phyloP scores from a whole-genome alignment of 2,888 invertebrate species.

The Chironomus tentans region DNA sequence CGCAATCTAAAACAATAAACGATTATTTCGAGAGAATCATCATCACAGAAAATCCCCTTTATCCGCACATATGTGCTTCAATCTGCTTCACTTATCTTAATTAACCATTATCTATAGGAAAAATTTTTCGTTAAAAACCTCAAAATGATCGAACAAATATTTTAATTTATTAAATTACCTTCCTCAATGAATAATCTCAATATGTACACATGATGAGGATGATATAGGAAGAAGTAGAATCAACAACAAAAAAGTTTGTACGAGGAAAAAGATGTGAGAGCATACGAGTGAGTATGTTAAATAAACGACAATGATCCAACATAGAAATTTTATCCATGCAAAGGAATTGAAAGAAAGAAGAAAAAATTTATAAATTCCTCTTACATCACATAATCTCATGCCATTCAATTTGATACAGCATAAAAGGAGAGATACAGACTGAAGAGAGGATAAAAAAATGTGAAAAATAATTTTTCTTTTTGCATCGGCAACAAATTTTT shows the following conservation, averaged over 20 bases:
- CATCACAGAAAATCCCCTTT: too few species aligned
- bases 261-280: too few species aligned
- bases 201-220: not conserved
- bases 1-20: too few species aligned
- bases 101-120: too few species aligned
- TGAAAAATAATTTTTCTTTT: not conserved
- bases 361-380: not conserved
- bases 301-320: not conserved
- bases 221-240: too few species aligned
- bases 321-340: not conserved
- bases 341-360: not conserved
- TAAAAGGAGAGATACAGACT: not conserved
- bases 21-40: too few species aligned
- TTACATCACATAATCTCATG: not conserved
- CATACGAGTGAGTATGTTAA: not conserved
- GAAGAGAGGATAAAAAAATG: not conserved
- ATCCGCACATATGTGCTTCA: too few species aligned
- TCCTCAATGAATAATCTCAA: not conserved
- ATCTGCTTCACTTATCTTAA: too few species aligned
- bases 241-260: too few species aligned
- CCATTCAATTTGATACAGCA: not conserved
- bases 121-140: too few species aligned
- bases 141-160: too few species aligned
- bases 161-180: not conserved
- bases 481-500: too few species aligned